Percentiles rank a stretch among this genome's conserved stretches.
phyloP scores from a whole-genome alignment of 2,888 invertebrate genomes.

The Agonopterix heracliana region DNA sequence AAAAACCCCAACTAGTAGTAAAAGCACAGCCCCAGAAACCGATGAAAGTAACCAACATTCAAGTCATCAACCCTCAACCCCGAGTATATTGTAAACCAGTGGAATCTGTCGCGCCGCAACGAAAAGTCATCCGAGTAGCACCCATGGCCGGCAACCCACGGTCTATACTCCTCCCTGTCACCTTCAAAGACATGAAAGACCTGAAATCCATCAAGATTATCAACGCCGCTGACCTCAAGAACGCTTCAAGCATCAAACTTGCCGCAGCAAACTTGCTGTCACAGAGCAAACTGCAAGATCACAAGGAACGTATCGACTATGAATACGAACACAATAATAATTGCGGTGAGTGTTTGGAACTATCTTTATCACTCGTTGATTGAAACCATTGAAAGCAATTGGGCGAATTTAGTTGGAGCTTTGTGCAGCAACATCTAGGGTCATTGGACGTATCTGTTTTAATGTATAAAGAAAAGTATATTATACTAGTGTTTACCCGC shows the following conservation, averaged over 20 bases:
- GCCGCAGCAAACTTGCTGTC: conserved; percentile 69
- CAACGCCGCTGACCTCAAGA: conserved; percentile 77
- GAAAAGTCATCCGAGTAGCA: conserved; percentile 61
- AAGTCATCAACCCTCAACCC: conserved; percentile 57
- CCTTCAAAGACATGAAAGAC: conserved; percentile 81
- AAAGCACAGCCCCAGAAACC: conserved; percentile 66
- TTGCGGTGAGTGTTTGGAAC: conserved; percentile 44
- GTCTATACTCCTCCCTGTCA: conserved; percentile 83
- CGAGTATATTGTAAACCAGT: conserved; percentile 68
- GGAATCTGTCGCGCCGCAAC: conserved; percentile 58
- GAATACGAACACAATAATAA: conserved; percentile 56
- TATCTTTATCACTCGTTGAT: conserved; percentile 1
- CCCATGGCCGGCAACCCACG: conserved; percentile 75
- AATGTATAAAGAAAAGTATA: too few relatives aligned
- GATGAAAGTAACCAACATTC: conserved; percentile 61
- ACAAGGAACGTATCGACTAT: conserved; percentile 54
- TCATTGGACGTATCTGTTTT: too few relatives aligned
- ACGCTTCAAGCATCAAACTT: conserved; percentile 70
- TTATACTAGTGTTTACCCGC: too few relatives aligned
- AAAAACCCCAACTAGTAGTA: conserved; percentile 62
- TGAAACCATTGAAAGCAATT: conserved; percentile 9
- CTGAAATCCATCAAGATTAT: conserved; percentile 84
- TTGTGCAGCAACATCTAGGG: not conserved
- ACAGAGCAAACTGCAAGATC: conserved; percentile 61
- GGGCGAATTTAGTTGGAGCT: not conserved